Evolutionary conservation across 2,113 vertebrate genomes (phyloP), one percentile per base, ranked within the genome.

Genomic region (Brachirus orientalis): DNA sequence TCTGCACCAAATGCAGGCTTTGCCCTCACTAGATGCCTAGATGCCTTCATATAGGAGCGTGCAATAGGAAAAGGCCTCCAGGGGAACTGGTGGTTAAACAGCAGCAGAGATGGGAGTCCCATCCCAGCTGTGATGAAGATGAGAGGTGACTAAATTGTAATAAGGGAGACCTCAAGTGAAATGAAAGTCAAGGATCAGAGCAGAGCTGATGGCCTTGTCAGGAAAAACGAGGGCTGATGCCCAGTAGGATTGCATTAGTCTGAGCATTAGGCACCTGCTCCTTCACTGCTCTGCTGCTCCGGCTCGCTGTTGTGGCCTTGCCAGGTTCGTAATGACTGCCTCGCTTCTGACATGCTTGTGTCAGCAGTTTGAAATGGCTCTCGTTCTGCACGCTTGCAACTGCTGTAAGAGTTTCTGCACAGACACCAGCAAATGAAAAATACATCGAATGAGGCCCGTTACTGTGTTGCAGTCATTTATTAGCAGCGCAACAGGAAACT

Each of bases 321-420:
- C 86, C 88, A 87, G 82, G 55, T 77, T 72, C n/a, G 3, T 90
- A 90, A 91, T 90, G 88, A 87, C 76, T 86, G 77, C 84, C 75
- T 72, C 51, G 28, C 81, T 65, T 74, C 79, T 28, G 75, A 78
- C 77, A 64, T 63, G 86, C 88, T 82, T 89, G 86, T 88, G 86
- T 90, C 91, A 90, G 90, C 89, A 84, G 0, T 89, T 90, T 89
- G 58, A 80, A 87, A 87, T 78, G 79, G 64, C 80, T 69, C 40
- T 85, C 80, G 45, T 75, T 82, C 85, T 72, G 59, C 35, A 44
- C 50, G 62, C 63, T n/a, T 55, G 69, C 51, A 10, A 56, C 68
- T 28, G 14, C 79, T 67, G 44, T 38, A 47, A 74, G 69, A 71
- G 9, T 43, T 10, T 13, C 68, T 37, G 47, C 74, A 47, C 65